Evolutionary conservation across 2,113 vertebrate species (phyloP), one percentile per base, ranked within the genome.

Genomic region (Cercocebus atys): DNA sequence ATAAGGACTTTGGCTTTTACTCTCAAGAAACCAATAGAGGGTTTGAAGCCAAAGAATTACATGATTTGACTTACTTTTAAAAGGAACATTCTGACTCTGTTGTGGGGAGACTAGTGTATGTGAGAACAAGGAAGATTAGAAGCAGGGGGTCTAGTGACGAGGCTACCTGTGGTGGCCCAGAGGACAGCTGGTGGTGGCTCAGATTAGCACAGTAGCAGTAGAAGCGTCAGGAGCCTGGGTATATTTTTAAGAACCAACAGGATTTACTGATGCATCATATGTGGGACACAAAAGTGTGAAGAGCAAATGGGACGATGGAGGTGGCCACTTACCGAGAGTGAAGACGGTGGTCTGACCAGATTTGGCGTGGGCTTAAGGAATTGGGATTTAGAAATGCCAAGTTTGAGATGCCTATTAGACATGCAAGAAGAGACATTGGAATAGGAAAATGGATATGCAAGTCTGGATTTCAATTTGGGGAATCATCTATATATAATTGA

Each of bases 191-290:
- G 59, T 4, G 9, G 32, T 52, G 35, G 4, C 27, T 45, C 59
- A 50, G 52, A 16, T 38, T 2, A 38, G 22, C 5, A 35, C 1
- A 4, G n/a, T 0, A 55, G 38, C 40, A 30, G 50, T 25, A 1
- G 6, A 23, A 2, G 30, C 68, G n/a, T 52, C 2, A 11, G 75
- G 9, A 55, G 8, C 17, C 16, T 45, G 22, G n/a, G 25, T 5
- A 1, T 27, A 16, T 22, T 85, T 47, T 76, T 16, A 27, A 79
- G 55, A 70, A 45, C n/a, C 13, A 30, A 3, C 38, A 45, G 10
- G 35, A 38, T 78, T 43, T 45, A n/a, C 4, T 3, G 59, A 55
- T 57, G 73, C 82, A 16, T n/a, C 40, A 1, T 17, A 2, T 13
- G 11, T 75, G 57, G 35, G 35, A 16, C 25, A 20, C 52, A 20